Base-by-base conservation (phyloP, 2,888 invertebrate species). In the Acanthacorydalis orientalis region DNA sequence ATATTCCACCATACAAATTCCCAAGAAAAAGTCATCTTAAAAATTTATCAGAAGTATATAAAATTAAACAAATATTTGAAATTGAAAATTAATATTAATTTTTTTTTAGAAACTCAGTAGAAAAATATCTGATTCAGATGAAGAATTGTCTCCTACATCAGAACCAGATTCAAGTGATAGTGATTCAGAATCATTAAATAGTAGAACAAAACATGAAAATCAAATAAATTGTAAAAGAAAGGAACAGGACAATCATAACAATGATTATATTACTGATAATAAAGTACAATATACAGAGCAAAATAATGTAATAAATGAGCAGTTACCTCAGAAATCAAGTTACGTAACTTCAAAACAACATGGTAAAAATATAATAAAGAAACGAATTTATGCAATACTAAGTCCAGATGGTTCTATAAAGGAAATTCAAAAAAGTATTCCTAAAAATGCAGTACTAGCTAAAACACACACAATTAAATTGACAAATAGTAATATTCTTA, bases 111-210 rank as follows among this genome's bases (percentile, higher is more conserved):
- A 10, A 43, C 16, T 31, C 14, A 33, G 14, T 43, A 12, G 32
- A 7, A 43, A 43, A 43, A 10, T 33, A 34, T 12, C 7, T 12
- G 14, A 14, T 31, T 32, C 31, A 9, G 51, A 51, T 31, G 51
- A 51, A 33, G 51, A 51, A 43, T 38, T 51, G 35, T 51, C 51
- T 12, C 51, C 51, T 16, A 48, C 45, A 9, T 48, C 51, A 15
- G 49, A 49, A 7, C 32, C 47, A 15, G 51, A 51, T 12, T 47
- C 47, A 7, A 51, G 48, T 32, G 49, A 49, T 34, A 44, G 44
- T 23, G 51, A 49, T 15, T 44, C 31, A 2, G 51, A 51, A 43
- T 15, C 43, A 7, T 9, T 6, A 12, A 31, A 15, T 7, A 14
- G 6, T 6, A 38, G 11, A 40, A 33, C 31, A 34, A 15, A 14